Evolutionary conservation across 2,113 vertebrate species (phyloP), one percentile per base, ranked within the genome.

Genomic region (Malurus cyaneus): DNA sequence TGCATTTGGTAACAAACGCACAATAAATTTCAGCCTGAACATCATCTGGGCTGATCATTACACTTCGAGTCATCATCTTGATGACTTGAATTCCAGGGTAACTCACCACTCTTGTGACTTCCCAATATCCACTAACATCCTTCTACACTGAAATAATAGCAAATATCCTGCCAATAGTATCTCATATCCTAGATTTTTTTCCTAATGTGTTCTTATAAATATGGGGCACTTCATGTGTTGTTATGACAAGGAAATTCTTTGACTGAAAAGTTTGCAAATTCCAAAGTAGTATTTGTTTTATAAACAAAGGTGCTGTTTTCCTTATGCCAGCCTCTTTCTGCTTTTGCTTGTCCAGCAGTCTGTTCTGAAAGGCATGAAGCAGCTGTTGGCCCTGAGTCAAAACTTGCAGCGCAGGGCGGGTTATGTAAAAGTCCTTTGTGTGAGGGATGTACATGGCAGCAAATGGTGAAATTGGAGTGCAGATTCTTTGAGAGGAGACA

Each of bases 351-450:
- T 94, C 96, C 77, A 96, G 93, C 69, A 91, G 90, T 92, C 93
- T 97, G 90, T 96, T 97, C 95, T 94, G 76, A 95, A 94, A 95
- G 92, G 89, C 94, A 97, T 83, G 80, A 97, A 97, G 97, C 96
- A 97, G 97, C 95, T 97, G 86, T 97, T 98, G 97, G 97, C 97
- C 81, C 85, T 3, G 20, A 52, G 60, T 94, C 96, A 97, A 96
- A 96, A 89, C 83, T 86, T 92, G 94, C 94, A 86, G 92, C 20
- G 11, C 89, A 95, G 86, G 92, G 84, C 94, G 94, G 77, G 92
- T 92, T 96, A 90, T 97, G 95, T 97, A 96, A 97, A 97, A 97
- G 88, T 94, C 80, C 82, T 98, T 97, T 97, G 92, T 97, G 92
- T 92, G 95, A 80, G 89, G 79, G 82, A 97, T 5, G 17, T 97